These are phyloP conservation scores for Cromileptes altivelis DNA, from an alignment of 2,113 vertebrate species.

Conservation along the genomic window DNA sequence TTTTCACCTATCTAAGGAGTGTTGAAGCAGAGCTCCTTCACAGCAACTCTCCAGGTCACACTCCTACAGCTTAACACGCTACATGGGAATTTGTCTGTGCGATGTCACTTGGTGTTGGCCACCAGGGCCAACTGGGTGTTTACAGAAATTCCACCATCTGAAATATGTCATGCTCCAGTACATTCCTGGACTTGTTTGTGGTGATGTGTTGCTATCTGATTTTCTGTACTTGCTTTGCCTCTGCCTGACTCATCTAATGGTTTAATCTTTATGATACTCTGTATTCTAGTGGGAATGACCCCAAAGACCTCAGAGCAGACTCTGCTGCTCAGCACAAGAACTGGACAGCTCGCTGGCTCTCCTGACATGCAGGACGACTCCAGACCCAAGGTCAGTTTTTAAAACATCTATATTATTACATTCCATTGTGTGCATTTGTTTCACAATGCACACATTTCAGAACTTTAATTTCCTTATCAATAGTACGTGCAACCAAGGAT, in stretches of 20 bases:
- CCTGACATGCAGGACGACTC: constrained; percentile 80
- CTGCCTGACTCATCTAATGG: not conserved
- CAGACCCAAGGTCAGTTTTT: constrained; percentile 66
- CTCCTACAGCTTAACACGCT: not conserved
- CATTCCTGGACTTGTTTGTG: constrained; percentile 16
- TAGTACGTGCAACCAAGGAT: constrained; percentile 50
- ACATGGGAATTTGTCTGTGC: not conserved
- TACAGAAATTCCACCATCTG: constrained; percentile 9
- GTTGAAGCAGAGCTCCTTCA: constrained; percentile 14
- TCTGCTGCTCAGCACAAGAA: constrained; percentile 82
- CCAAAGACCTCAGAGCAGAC: constrained; percentile 87
- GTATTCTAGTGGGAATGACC: constrained; percentile 87
- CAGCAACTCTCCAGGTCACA: not conserved
- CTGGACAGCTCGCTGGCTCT: constrained; percentile 55
- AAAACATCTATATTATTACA: not conserved
- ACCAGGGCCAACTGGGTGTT: not conserved
- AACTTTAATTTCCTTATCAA: constrained; percentile 7
- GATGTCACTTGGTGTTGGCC: constrained; percentile 6
- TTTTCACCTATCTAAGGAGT: not conserved
- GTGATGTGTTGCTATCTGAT: constrained; percentile 20
- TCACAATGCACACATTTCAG: not conserved
- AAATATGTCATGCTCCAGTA: constrained; percentile 8
- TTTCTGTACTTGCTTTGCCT: constrained; percentile 5
- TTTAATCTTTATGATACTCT: constrained; percentile 27
- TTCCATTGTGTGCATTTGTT: not conserved